These are phyloP conservation scores for Desmodus rotundus DNA, from an alignment of 2,113 vertebrate species.

Conservation along the genomic window DNA sequence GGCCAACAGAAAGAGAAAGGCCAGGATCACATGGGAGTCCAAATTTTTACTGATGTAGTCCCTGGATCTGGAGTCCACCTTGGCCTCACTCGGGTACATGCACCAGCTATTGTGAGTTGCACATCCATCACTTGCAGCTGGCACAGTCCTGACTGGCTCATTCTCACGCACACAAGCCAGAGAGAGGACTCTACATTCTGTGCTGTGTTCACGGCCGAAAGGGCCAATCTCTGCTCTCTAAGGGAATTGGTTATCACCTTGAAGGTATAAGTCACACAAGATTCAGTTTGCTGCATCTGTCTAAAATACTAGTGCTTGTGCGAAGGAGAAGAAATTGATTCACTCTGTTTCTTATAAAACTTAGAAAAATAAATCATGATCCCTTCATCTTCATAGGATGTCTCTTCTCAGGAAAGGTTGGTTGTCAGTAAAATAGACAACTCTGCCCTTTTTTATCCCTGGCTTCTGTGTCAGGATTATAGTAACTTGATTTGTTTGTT, in stretches of 20 bases:
- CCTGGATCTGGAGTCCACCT: too few relatives aligned
- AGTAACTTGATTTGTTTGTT: not conserved
- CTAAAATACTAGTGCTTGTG: not conserved
- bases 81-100: not conserved
- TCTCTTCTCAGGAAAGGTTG: not conserved
- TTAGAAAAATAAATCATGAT: constrained; percentile 8
- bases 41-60: not conserved
- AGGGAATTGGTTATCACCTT: not conserved
- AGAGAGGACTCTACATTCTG: not conserved
- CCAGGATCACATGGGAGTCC: not conserved
- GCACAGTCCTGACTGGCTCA: not conserved
- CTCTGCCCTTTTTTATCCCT: not conserved
- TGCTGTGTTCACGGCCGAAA: not conserved
- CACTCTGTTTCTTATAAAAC: not conserved
- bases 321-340: not conserved
- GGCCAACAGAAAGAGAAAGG: not conserved
- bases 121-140: not conserved
- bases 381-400: not conserved
- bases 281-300: not conserved
- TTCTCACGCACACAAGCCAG: not conserved
- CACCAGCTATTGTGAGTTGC: not conserved
- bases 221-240: not conserved
- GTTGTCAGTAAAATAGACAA: not conserved
- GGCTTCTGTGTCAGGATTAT: not conserved
- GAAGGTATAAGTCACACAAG: not conserved